Evolutionary conservation across 2,797 vertebrate genomes (phyloP).

Genomic region (Sebastes trivittatus): DNA sequence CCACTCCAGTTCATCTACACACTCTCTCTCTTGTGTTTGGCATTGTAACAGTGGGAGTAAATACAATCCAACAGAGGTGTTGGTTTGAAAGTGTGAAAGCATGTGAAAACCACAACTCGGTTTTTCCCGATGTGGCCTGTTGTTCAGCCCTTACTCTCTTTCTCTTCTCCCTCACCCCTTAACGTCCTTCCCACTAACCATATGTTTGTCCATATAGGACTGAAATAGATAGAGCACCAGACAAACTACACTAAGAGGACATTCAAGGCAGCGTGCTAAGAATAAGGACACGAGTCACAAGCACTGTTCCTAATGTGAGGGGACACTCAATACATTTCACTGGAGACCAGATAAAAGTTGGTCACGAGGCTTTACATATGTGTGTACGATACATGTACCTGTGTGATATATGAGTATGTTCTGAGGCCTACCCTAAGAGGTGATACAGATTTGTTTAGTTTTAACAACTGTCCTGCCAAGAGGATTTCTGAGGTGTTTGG

Average conservation of each 20-base stretch:
- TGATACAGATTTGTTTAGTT: background rate
- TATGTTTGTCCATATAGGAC: conserved; percentile 58
- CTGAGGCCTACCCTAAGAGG: no score
- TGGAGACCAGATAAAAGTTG: conserved; percentile 5
- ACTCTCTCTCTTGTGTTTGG: background rate
- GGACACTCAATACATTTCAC: conserved; percentile 39
- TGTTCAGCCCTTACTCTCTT: background rate
- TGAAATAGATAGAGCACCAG: conserved; percentile 54
- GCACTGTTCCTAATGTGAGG: conserved; percentile 28
- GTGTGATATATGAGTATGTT: background rate
- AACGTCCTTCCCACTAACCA: conserved; percentile 43
- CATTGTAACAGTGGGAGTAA: background rate
- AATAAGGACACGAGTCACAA: conserved; percentile 65
- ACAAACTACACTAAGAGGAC: conserved; percentile 57
- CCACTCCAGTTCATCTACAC: background rate
- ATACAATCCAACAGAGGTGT: background rate
- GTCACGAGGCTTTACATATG: background rate
- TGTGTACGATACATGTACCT: no score
- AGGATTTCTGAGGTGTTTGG: background rate
- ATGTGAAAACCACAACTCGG: background rate
- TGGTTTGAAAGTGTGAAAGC: conserved; percentile 7
- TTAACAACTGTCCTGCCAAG: background rate
- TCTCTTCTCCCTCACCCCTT: conserved; percentile 6
- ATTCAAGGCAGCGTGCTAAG: conserved; percentile 57
- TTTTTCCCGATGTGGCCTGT: background rate